Conservation (phyloP, 2,888 invertebrate species). For the Labia minor region DNA sequence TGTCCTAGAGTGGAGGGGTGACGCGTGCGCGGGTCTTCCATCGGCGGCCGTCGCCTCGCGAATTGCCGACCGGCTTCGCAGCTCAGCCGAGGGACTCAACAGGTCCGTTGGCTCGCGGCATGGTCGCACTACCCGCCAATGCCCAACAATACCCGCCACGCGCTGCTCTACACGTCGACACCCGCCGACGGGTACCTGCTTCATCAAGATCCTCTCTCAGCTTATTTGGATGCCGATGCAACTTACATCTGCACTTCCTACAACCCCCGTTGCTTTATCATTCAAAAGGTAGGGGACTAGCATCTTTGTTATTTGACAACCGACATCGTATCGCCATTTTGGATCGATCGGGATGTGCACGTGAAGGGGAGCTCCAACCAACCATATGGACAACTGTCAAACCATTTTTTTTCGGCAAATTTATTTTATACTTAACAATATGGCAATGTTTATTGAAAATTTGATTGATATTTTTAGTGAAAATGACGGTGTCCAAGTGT, state of each 20-base stretch:
- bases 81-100: slow-evolving; percentile 36
- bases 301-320: neutral
- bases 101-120: slow-evolving; percentile 35
- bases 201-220: slow-evolving; percentile 30
- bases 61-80: slow-evolving; percentile 21
- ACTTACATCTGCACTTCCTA: slow-evolving; percentile 52
- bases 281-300: slow-evolving; percentile 45
- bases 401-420: neutral
- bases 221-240: slow-evolving; percentile 44
- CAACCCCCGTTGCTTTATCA: slow-evolving; percentile 51
- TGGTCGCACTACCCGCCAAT: slow-evolving; percentile 31
- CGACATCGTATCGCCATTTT: neutral
- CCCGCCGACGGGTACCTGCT: slow-evolving; percentile 21
- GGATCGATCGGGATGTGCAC: neutral
- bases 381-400: neutral
- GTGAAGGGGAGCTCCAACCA: neutral
- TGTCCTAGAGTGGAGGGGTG: neutral
- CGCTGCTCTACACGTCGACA: slow-evolving; percentile 19
- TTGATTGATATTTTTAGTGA: neutral
- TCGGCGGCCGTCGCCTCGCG: slow-evolving; percentile 19
- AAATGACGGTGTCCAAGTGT: neutral
- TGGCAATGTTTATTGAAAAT: too few species aligned
- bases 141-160: slow-evolving; percentile 29
- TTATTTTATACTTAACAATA: too few species aligned
- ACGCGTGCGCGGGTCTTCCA: too few species aligned